Evolutionary conservation across 1,140 invertebrate species (phyloP).

Genomic region (Ruditapes philippinarum): DNA sequence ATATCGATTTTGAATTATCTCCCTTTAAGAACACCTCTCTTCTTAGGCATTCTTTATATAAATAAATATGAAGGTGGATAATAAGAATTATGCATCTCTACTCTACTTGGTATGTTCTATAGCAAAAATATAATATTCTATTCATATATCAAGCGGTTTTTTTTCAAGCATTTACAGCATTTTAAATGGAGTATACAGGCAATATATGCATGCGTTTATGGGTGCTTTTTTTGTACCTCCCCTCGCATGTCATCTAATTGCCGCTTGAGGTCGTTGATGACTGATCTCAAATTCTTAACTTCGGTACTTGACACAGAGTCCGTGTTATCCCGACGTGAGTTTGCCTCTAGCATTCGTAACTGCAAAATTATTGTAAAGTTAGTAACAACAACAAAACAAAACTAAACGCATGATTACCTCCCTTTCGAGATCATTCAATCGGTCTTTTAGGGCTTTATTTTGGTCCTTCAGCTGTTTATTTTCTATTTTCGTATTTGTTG

Average conservation of each 20-base stretch:
- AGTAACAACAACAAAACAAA: not conserved
- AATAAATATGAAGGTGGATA: too few relatives aligned
- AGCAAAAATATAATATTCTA: too few relatives aligned
- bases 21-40: too few relatives aligned
- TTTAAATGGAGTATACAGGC: not conserved
- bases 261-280: slow-evolving; percentile 82
- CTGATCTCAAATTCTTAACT: slow-evolving; percentile 82
- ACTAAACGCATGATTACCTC: slow-evolving; percentile 74
- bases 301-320: slow-evolving; percentile 83
- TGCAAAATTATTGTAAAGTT: slow-evolving; percentile 23
- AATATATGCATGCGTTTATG: not conserved
- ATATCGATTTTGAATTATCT: too few relatives aligned
- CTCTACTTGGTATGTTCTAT: too few relatives aligned
- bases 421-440: slow-evolving; percentile 85
- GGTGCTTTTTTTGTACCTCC: slow-evolving; percentile 79
- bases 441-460: slow-evolving; percentile 81
- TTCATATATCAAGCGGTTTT: too few relatives aligned
- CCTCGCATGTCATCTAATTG: slow-evolving; percentile 84
- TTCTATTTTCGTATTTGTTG: slow-evolving; percentile 84
- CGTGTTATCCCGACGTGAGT: slow-evolving; percentile 83
- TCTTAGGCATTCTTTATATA: too few relatives aligned
- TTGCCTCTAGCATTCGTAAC: slow-evolving; percentile 85
- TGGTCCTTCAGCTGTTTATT: slow-evolving; percentile 83
- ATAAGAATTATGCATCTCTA: too few relatives aligned
- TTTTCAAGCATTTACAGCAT: too few relatives aligned